A percentile compares a stretch with the other conserved stretches of the same genome.
Conservation (phyloP, 2,797 vertebrate species). For the Peromyscus nudipes region DNA sequence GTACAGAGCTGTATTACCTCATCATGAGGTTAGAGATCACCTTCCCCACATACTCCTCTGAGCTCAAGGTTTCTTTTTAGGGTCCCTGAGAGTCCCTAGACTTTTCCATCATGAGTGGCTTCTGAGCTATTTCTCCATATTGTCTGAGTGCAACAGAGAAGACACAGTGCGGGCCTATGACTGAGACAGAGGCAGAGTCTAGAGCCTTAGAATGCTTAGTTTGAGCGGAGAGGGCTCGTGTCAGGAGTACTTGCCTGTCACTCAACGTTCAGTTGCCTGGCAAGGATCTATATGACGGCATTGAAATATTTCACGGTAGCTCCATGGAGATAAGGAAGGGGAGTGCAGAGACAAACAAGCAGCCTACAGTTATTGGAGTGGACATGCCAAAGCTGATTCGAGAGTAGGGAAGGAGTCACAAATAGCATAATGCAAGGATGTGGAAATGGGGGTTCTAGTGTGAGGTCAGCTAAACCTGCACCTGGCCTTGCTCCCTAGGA, state of each 20-base stretch:
- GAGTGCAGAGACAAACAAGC: not conserved
- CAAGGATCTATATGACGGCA: not conserved
- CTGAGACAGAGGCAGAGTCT: not conserved
- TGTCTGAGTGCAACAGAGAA: not conserved
- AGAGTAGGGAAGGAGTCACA: constrained; percentile 21
- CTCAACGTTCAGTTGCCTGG: not conserved
- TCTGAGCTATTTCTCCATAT: not conserved
- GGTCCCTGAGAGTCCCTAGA: not conserved
- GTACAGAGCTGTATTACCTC: not conserved
- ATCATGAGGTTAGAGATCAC: not conserved
- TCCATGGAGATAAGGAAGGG: not conserved
- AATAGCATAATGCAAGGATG: constrained; percentile 23
- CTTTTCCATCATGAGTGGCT: not conserved
- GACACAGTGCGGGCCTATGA: not conserved
- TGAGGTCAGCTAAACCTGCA: not conserved
- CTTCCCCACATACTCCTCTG: not conserved
- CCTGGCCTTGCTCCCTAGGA: not conserved
- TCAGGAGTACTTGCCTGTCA: not conserved
- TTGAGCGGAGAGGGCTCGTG: not conserved
- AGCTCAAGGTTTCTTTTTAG: constrained; percentile 47
- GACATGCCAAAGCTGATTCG: not conserved
- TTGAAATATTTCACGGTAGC: not conserved
- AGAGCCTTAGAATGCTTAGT: not conserved
- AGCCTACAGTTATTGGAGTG: not conserved
- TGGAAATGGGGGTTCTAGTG: constrained; percentile 35